A percentile compares a stretch with the other conserved stretches of the same genome.
These are phyloP conservation scores for Baryphthengus martii DNA, from an alignment of 2,113 vertebrate genomes.

Conservation along the genomic window DNA sequence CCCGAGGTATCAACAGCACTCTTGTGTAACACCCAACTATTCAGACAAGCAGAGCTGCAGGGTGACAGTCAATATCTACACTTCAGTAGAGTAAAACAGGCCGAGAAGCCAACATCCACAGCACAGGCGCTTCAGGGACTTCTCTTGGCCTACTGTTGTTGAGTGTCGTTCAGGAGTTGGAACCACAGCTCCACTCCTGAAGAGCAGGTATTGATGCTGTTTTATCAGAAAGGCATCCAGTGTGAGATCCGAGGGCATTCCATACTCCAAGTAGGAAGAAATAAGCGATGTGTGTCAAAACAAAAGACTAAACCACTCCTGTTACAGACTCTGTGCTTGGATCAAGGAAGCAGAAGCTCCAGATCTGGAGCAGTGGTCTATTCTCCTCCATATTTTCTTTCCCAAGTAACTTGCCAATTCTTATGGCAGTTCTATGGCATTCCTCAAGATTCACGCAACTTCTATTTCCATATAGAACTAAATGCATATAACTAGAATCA, in stretches of 20 bases:
- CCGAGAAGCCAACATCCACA: neutral
- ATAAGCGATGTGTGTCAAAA: neutral
- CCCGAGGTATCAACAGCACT: neutral
- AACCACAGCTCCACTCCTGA: neutral
- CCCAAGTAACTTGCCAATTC: neutral
- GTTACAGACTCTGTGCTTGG: neutral
- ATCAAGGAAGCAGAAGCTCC: neutral
- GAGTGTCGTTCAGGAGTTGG: neutral
- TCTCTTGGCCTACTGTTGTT: neutral
- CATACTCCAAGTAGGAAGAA: neutral
- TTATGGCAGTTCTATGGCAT: neutral
- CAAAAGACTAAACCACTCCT: neutral
- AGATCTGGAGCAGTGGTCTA: neutral
- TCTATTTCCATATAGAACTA: neutral
- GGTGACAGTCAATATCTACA: neutral
- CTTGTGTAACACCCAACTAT: rapidly evolving
- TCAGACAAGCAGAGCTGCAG: neutral
- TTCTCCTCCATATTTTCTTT: neutral
- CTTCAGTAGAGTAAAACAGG: neutral
- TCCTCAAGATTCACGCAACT: neutral
- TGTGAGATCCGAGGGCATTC: neutral
- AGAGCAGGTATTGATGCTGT: neutral
- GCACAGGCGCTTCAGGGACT: neutral
- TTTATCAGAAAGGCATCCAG: neutral
- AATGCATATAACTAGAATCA: rapidly evolving